Evolutionary conservation across 2,888 invertebrate species (phyloP).

Genomic region (Tenthredo amoena): DNA sequence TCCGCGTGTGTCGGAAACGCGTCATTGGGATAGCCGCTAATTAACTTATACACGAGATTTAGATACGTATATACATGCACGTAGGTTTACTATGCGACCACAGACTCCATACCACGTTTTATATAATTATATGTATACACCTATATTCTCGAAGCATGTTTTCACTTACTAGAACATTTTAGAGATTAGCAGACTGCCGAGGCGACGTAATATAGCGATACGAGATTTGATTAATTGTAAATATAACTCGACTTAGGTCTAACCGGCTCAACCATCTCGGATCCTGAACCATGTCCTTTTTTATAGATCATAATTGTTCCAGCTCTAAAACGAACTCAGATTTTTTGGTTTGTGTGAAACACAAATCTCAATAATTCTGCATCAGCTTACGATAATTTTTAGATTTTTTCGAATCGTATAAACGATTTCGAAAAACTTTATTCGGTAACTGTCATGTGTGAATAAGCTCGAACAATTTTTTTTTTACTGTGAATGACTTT

Average conservation of each 20-base stretch:
- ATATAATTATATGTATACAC: neutral
- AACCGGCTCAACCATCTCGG: neutral
- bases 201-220: neutral
- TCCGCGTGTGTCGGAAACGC: constrained; percentile 57
- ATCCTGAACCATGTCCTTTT: neutral
- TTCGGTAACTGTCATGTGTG: neutral
- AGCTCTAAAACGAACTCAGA: neutral
- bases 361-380: neutral
- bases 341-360: neutral
- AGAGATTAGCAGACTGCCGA: neutral
- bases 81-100: neutral
- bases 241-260: neutral
- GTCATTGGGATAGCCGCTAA: constrained; percentile 59
- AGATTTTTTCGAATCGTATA: neutral
- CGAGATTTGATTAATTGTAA: neutral
- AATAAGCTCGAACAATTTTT: neutral
- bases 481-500: neutral
- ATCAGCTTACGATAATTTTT: neutral
- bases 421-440: neutral
- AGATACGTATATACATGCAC: neutral
- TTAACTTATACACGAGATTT: constrained; percentile 54
- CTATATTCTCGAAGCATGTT: neutral
- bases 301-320: neutral
- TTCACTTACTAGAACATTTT: neutral
- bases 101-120: neutral